phyloP scores from a whole-genome alignment of 1,140 invertebrate genomes.

The Andricus grossulariae region DNA sequence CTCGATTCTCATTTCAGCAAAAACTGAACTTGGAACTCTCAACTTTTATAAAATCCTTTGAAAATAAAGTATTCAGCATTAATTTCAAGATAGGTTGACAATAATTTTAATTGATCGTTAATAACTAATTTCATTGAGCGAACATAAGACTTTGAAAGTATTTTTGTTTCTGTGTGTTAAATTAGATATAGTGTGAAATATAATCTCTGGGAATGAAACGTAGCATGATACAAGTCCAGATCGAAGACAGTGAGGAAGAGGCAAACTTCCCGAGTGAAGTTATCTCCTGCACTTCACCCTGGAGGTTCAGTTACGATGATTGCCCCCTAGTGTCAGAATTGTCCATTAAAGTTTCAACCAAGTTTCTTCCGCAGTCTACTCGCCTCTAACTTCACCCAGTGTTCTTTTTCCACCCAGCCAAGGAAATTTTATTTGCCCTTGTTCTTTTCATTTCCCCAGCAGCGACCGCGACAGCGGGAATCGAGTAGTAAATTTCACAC shows the following conservation, averaged over 20 bases:
- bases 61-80: too few species aligned
- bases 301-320: constrained; percentile 60
- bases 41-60: too few species aligned
- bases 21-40: neutral
- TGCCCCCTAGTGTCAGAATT: constrained; percentile 61
- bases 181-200: neutral
- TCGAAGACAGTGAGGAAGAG: constrained; percentile 38
- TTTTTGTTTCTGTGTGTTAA: too few species aligned
- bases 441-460: constrained; percentile 37
- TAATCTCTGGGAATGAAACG: constrained; percentile 14
- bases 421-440: constrained; percentile 45
- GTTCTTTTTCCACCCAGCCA: constrained; percentile 47
- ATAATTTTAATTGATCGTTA: too few species aligned
- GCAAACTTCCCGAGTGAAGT: constrained; percentile 53
- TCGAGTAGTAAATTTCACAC: constrained; percentile 24
- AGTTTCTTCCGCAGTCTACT: constrained; percentile 59
- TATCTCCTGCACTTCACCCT: constrained; percentile 59
- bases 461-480: constrained; percentile 28
- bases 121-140: too few species aligned
- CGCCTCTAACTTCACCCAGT: constrained; percentile 53
- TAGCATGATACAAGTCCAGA: constrained; percentile 23
- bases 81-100: too few species aligned
- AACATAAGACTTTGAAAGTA: too few species aligned
- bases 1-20: neutral
- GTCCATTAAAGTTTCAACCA: constrained; percentile 67